phyloP scores from a whole-genome alignment of 2,888 invertebrate species.

The Oscheius myriophilus region DNA sequence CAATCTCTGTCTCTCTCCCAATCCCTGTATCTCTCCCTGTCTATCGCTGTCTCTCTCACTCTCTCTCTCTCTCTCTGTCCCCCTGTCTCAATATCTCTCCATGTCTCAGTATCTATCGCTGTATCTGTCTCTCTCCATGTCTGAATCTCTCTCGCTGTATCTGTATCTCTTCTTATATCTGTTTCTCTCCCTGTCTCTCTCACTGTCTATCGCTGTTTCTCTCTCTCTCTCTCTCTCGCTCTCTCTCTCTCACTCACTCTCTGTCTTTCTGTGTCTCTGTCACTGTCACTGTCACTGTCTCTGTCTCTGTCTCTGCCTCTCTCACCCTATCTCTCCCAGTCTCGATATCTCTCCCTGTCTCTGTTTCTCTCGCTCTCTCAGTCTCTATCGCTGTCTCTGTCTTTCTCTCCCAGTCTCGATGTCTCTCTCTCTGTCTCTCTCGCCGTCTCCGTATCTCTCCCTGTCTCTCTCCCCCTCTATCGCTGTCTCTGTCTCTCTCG shows the following conservation, averaged over 20 bases:
- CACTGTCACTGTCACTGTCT: background rate
- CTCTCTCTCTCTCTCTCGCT: constrained; percentile 2
- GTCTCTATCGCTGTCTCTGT: no score
- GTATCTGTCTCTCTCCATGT: background rate
- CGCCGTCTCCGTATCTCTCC: background rate
- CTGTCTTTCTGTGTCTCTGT: background rate
- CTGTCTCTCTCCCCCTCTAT: background rate
- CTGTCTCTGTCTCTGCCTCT: background rate
- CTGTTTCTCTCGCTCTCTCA: no score
- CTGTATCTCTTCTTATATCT: background rate
- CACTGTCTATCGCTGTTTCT: background rate
- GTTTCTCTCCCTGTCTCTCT: background rate
- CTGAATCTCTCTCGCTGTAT: no score
- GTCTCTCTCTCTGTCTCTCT: constrained; percentile 2
- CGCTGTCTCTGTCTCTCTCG: no score
- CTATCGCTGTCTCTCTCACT: background rate
- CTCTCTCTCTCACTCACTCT: background rate
- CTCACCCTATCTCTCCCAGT: background rate
- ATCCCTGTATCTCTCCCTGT: background rate
- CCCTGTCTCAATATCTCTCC: background rate
- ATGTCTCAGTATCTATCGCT: background rate
- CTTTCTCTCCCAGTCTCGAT: background rate
- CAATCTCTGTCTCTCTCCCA: no score
- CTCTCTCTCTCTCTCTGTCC: background rate
- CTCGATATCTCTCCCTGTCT: background rate